These are phyloP conservation scores for Diadophis punctatus DNA, from an alignment of 2,113 vertebrate genomes.

Conservation along the genomic window DNA sequence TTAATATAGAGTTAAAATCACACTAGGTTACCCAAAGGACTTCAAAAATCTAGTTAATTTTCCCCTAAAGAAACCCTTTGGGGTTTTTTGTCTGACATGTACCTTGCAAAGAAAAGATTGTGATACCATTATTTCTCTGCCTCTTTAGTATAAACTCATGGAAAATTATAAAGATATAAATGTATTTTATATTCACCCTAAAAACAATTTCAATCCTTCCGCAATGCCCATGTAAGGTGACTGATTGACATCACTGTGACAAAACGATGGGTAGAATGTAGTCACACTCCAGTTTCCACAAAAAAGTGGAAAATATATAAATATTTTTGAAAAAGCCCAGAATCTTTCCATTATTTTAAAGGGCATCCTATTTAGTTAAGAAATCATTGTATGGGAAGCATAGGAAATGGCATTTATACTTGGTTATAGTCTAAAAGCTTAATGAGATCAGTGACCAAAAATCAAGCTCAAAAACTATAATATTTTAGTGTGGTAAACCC, in stretches of 20 bases:
- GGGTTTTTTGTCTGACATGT: neutral
- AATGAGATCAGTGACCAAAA: neutral
- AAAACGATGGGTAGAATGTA: neutral
- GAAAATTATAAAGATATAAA: neutral
- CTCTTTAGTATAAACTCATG: neutral
- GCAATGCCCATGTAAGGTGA: neutral
- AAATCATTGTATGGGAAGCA: neutral
- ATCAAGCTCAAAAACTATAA: neutral
- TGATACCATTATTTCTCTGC: neutral
- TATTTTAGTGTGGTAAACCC: neutral
- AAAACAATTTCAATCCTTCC: slow-evolving; percentile 10
- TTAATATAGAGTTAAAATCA: slow-evolving; percentile 10
- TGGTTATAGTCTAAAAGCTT: neutral
- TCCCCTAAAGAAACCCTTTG: neutral
- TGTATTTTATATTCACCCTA: neutral
- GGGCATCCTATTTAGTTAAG: neutral
- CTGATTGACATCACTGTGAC: neutral
- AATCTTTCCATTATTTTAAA: neutral
- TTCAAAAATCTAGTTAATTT: neutral
- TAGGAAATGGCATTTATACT: neutral
- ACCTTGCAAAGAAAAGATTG: neutral
- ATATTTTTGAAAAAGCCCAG: neutral
- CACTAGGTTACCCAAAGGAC: neutral
- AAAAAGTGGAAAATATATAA: neutral
- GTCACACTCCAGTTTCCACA: slow-evolving; percentile 11